Conservation (phyloP, 2,888 invertebrate genomes). For the Panorpa germanica region DNA sequence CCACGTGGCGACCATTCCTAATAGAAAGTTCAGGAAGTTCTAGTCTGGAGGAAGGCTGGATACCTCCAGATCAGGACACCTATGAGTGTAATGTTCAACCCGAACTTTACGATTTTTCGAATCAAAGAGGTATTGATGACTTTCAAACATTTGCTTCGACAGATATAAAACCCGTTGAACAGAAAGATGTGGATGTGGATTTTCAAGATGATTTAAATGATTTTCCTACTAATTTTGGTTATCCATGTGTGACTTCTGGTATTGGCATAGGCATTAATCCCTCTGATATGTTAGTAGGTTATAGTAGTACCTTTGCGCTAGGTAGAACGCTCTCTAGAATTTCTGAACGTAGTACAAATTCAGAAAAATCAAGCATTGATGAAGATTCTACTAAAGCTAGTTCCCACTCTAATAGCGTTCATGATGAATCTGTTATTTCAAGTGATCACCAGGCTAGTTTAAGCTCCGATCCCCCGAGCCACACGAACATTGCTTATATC, state of each 20-base stretch:
- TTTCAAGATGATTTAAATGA: constrained; percentile 60
- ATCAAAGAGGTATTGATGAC: constrained; percentile 28
- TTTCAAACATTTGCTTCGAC: constrained; percentile 27
- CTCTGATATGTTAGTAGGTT: constrained; percentile 49
- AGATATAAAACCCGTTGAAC: constrained; percentile 17
- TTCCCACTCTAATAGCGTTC: constrained; percentile 65
- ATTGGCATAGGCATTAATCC: constrained; percentile 33
- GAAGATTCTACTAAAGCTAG: constrained; percentile 76
- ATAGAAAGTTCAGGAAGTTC: constrained; percentile 74
- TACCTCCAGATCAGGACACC: constrained; percentile 53
- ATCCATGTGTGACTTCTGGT: constrained; percentile 37
- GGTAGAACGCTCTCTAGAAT: constrained; percentile 68
- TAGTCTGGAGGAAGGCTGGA: constrained; percentile 68
- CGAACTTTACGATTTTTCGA: constrained; percentile 27
- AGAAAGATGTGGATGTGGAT: constrained; percentile 32
- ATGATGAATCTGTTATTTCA: constrained; percentile 66
- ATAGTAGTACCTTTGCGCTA: constrained; percentile 52
- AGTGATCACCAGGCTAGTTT: constrained; percentile 73
- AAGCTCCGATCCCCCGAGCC: constrained; percentile 67
- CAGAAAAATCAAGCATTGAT: constrained; percentile 70
- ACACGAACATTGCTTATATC: constrained; percentile 52
- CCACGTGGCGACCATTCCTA: constrained; percentile 68
- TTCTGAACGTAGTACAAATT: constrained; percentile 74
- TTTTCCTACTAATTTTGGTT: constrained; percentile 55
- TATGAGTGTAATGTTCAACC: constrained; percentile 33